phyloP scores from a whole-genome alignment of 2,797 vertebrate species.

The Uromys caudimaculatus region DNA sequence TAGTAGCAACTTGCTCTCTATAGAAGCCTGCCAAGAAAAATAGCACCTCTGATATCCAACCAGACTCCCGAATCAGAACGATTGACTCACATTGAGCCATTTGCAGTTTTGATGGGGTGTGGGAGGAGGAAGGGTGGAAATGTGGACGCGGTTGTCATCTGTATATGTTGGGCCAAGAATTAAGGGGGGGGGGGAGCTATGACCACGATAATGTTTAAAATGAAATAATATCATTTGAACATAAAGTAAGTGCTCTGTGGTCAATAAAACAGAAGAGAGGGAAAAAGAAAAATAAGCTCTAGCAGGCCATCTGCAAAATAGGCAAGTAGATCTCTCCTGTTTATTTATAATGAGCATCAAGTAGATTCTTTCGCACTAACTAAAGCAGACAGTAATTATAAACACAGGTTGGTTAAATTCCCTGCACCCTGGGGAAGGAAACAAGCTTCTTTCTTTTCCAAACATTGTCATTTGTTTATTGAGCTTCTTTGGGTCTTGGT shows the following conservation, averaged over 20 bases:
- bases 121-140: constrained; percentile 3
- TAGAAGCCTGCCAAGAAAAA: constrained; percentile 87
- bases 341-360: constrained; percentile 91
- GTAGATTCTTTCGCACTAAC: constrained; percentile 90
- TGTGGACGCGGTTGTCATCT: constrained; percentile 83
- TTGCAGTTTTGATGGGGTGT: constrained; percentile 78
- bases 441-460: constrained; percentile 90
- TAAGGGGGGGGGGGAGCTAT: not conserved
- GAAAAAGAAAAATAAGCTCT: constrained; percentile 91
- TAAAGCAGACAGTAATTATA: constrained; percentile 91
- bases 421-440: constrained; percentile 90
- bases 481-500: constrained; percentile 90
- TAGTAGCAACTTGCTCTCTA: constrained; percentile 89
- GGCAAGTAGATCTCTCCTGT: constrained; percentile 88
- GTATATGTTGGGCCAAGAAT: constrained; percentile 80
- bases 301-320: constrained; percentile 82
- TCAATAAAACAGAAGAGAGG: constrained; percentile 76
- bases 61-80: constrained; percentile 89
- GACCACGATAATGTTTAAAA: constrained; percentile 81
- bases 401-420: constrained; percentile 91
- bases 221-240: constrained; percentile 81
- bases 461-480: constrained; percentile 93
- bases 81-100: constrained; percentile 86
- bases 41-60: constrained; percentile 88
- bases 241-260: constrained; percentile 87